These are phyloP conservation scores for Protodeltote pygarga DNA, from an alignment of 2,888 invertebrate genomes.

Conservation along the genomic window DNA sequence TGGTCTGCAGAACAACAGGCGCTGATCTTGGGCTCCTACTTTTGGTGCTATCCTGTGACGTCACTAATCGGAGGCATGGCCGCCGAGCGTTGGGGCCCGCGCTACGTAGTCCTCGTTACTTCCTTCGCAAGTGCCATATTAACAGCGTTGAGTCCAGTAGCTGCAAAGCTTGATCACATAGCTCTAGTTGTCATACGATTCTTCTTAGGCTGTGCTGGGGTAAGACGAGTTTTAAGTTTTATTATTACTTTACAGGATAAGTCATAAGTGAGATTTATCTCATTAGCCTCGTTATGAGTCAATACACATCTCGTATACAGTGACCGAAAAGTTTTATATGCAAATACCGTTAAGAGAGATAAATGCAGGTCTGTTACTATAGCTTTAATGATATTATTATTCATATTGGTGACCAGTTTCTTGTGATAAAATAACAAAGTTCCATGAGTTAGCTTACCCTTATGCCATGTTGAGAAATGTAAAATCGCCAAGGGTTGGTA, in stretches of 20 bases:
- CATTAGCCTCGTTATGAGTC: neutral
- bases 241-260: neutral
- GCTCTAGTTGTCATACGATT: conserved; percentile 87
- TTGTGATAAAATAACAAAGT: no score
- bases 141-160: conserved; percentile 88
- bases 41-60: conserved; percentile 90
- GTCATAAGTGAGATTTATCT: neutral
- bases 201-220: conserved; percentile 88
- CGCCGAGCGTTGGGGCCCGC: conserved; percentile 89
- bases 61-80: conserved; percentile 89
- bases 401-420: no score
- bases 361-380: no score
- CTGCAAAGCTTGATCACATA: conserved; percentile 86
- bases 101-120: conserved; percentile 86
- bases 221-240: no score
- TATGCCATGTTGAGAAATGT: no score
- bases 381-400: no score
- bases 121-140: conserved; percentile 83
- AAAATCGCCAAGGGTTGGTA: no score
- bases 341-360: no score
- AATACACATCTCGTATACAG: no score
- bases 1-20: conserved; percentile 89
- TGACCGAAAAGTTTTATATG: no score
- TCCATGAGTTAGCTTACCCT: no score
- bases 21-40: conserved; percentile 89